Percentiles rank a stretch among this genome's conserved stretches.
These are phyloP conservation scores for Meiosimyza platycephala DNA, from an alignment of 2,888 invertebrate species.

Conservation along the genomic window DNA sequence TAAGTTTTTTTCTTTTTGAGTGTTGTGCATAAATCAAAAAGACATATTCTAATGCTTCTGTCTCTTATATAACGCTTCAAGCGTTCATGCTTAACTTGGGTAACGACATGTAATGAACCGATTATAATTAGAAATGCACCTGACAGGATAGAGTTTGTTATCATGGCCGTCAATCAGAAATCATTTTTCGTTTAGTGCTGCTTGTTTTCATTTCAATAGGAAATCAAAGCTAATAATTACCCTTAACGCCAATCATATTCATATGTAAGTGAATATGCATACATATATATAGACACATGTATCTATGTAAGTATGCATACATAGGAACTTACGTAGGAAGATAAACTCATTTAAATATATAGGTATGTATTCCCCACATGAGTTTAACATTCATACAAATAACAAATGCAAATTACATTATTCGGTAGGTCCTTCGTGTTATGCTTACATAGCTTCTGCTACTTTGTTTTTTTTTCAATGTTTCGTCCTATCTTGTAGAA, in stretches of 20 bases:
- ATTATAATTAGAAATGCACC: constrained; percentile 19
- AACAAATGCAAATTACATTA: constrained; percentile 32
- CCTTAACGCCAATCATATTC: neutral
- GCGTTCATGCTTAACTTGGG: neutral
- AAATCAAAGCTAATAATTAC: neutral
- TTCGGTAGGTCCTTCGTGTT: constrained; percentile 1
- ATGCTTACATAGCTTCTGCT: neutral
- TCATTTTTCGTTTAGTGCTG: too few species aligned
- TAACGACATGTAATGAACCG: constrained; percentile 23
- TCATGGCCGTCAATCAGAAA: too few species aligned
- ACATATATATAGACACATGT: neutral
- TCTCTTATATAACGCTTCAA: neutral
- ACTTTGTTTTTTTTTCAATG: neutral
- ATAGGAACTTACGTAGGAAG: neutral
- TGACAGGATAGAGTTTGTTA: constrained; percentile 1
- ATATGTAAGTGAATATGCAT: neutral
- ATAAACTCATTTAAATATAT: too few species aligned
- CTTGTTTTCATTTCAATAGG: neutral
- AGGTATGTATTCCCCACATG: too few species aligned
- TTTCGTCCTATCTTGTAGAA: neutral
- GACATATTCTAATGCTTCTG: neutral
- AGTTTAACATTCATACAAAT: constrained; percentile 9
- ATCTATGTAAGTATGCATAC: too few species aligned
- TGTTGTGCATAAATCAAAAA: too few species aligned
- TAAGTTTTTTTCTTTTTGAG: too few species aligned